Base-by-base conservation (phyloP, 2,888 invertebrate species). In the Magallana nippona region DNA sequence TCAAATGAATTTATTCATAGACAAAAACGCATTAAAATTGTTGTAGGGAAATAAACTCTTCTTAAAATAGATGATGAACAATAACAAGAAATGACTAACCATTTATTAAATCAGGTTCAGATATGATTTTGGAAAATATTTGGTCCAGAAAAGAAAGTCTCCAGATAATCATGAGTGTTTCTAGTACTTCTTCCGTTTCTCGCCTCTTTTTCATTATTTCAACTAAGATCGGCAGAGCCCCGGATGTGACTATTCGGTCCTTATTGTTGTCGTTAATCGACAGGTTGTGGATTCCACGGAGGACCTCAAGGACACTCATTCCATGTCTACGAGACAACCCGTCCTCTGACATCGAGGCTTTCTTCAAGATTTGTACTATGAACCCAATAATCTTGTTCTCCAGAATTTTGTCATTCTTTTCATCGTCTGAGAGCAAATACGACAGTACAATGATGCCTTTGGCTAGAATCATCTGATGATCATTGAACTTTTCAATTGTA, bases 371-470 rank as follows among this genome's bases (percentile, higher is more conserved):
- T 60, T 88, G 85, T 15, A 93, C 86, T 56, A 93, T 91, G 84
- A 92, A 93, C 8, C 82, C 81, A 32, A 93, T 90, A 56, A 91
- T 90, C 13, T 90, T 90, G 82, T 91, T 90, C 13, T 90, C 90
- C 0, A 92, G 91, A 82, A 90, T 91, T 17, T 92, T 88, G 11
- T 92, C 81, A 63, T 90, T 90, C 84, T 90, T 92, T 86, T 93
- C 92, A n/a, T 90, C 88, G 85, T 93, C 93, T 78, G 88, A 89
- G 10, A 93, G 88, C 55, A 94, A 88, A 83, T 93, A 93, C 10
- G 93, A 93, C 82, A 93, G 87, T 17, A 93, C 89, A 55, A 94
- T 89, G 27, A 92, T 87, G 3, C 93, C 89, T 85, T 93, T 93
- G 2, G 92, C 91, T 80, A 91, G 87, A 8, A 94, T 87, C 88